Evolutionary conservation across 2,113 vertebrate genomes (phyloP).

Genomic region (Alaudala cheleensis): DNA sequence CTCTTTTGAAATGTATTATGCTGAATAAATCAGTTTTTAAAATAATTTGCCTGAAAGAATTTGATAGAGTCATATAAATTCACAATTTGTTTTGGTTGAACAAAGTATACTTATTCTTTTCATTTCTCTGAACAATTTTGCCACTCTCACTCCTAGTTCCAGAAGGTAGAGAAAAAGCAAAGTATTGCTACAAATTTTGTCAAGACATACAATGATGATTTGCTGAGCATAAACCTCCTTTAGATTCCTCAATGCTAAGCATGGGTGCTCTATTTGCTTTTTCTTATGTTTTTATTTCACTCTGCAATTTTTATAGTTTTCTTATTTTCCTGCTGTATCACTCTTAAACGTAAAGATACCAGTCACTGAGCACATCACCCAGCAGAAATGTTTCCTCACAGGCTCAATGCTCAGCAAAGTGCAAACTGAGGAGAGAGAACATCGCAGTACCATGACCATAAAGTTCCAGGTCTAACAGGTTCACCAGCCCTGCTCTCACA

Average conservation of each 20-base stretch:
- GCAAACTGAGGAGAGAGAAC: neutral
- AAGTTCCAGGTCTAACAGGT: neutral
- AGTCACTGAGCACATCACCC: neutral
- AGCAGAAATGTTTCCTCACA: neutral
- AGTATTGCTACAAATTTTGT: neutral
- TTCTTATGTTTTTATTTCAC: neutral
- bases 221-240: neutral
- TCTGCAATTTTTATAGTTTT: neutral
- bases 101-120: neutral
- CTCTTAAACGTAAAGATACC: neutral
- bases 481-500: neutral
- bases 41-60: slow-evolving; percentile 6
- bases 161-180: neutral
- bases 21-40: neutral
- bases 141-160: neutral
- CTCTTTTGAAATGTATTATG: neutral
- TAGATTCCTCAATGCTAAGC: neutral
- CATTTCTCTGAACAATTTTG: neutral
- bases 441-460: fast-evolving
- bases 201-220: neutral
- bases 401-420: neutral
- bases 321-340: neutral
- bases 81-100: neutral
- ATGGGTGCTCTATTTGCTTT: neutral
- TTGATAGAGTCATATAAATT: neutral